Percentiles rank a stretch among this genome's conserved stretches.
These are phyloP conservation scores for Apaloderma vittatum DNA, from an alignment of 2,113 vertebrate species.

Conservation along the genomic window DNA sequence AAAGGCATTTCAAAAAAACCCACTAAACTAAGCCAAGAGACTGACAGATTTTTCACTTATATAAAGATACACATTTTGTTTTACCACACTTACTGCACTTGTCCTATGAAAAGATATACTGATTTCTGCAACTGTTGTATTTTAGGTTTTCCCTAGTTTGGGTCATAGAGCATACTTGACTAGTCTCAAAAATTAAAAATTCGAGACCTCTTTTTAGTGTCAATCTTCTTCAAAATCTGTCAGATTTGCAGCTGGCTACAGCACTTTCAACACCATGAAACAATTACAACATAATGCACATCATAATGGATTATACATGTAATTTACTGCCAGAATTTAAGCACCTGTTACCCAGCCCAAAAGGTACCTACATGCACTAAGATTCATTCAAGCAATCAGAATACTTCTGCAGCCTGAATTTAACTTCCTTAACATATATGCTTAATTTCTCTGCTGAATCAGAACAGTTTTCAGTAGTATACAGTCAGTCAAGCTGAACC, in stretches of 20 bases:
- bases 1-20: not conserved
- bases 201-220: not conserved
- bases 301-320: not conserved
- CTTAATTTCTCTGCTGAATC: not conserved
- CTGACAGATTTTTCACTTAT: not conserved
- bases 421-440: not conserved
- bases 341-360: not conserved
- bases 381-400: not conserved
- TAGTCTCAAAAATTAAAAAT: not conserved
- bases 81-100: not conserved
- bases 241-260: not conserved
- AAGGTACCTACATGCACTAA: not conserved
- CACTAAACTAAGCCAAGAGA: not conserved
- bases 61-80: not conserved
- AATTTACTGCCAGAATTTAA: not conserved
- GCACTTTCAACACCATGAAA: not conserved
- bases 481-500: not conserved
- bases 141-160: not conserved
- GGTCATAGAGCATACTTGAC: not conserved
- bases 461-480: not conserved
- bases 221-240: not conserved
- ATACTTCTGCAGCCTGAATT: not conserved
- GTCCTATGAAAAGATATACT: not conserved
- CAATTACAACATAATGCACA: not conserved
- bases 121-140: not conserved